A percentile compares a stretch with the other conserved stretches of the same genome.
phyloP scores from a whole-genome alignment of 2,888 invertebrate species.

The Drosophila antonietae region DNA sequence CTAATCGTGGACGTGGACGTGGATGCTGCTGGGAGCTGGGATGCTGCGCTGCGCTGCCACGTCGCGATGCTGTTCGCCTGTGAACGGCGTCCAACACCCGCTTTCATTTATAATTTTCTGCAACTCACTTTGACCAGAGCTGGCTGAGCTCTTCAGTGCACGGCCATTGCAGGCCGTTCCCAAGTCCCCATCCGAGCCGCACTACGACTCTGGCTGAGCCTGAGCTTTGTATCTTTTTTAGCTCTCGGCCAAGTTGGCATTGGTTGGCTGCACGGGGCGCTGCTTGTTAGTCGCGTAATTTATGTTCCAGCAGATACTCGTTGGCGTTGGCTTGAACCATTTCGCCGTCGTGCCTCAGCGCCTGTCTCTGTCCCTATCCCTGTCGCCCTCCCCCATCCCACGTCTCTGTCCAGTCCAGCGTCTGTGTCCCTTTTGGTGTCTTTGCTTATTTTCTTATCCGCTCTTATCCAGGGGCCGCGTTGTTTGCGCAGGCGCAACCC shows the following conservation, averaged over 20 bases:
- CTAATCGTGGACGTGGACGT: conserved; percentile 76
- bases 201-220: conserved; percentile 18
- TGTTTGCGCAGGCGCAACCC: conserved; percentile 84
- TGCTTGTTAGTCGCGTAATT: conserved; percentile 84
- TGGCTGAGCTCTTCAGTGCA: conserved; percentile 3
- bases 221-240: conserved; percentile 69
- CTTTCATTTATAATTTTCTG: conserved; percentile 80
- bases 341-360: conserved; percentile 35
- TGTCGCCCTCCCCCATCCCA: not conserved
- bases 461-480: conserved; percentile 77
- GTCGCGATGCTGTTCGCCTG: conserved; percentile 41
- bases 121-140: conserved; percentile 68
- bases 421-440: conserved; percentile 62
- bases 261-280: conserved; percentile 67
- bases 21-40: conserved; percentile 34
- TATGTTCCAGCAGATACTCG: conserved; percentile 83
- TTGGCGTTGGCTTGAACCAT: conserved; percentile 74
- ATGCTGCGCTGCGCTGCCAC: conserved; percentile 2
- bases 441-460: conserved; percentile 80
- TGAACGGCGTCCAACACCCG: conserved; percentile 71
- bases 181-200: conserved; percentile 50
- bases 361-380: conserved; percentile 2
- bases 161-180: conserved; percentile 47
- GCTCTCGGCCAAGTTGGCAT: conserved; percentile 58
- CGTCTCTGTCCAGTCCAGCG: not conserved